These are phyloP conservation scores for Apostichopus leukothele DNA, from an alignment of 53 echinoderm and acorn worm species.

Conservation along the genomic window DNA sequence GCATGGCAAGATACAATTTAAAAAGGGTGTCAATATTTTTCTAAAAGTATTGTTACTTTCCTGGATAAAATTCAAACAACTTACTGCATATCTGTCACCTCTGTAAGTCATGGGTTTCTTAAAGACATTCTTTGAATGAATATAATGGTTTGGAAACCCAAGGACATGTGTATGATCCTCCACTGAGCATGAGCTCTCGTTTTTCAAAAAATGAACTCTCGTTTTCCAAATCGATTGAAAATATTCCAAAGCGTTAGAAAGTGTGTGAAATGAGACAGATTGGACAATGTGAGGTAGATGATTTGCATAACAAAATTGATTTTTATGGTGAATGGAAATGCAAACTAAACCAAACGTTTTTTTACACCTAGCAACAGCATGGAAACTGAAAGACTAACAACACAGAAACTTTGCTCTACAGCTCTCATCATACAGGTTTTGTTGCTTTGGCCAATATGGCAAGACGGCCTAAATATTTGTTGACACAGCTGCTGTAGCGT, in stretches of 20 bases:
- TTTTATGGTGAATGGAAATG: not conserved
- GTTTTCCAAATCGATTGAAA: too few species aligned
- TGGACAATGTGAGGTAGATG: not conserved
- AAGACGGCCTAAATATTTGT: not conserved
- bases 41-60: too few species aligned
- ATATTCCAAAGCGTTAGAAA: not conserved
- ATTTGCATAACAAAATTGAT: not conserved
- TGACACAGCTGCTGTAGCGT: not conserved
- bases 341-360: not conserved
- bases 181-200: too few species aligned
- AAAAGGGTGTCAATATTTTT: too few species aligned
- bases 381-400: not conserved
- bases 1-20: too few species aligned
- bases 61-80: too few species aligned
- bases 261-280: not conserved
- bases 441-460: not conserved
- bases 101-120: too few species aligned
- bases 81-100: too few species aligned
- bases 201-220: too few species aligned
- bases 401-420: not conserved
- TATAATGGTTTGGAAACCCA: too few species aligned
- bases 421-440: not conserved
- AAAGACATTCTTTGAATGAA: too few species aligned
- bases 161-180: too few species aligned
- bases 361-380: not conserved